Percentiles rank a stretch among this genome's conserved stretches.
Evolutionary conservation across 2,888 invertebrate species (phyloP).

Genomic region (Fabriciana adippe): DNA sequence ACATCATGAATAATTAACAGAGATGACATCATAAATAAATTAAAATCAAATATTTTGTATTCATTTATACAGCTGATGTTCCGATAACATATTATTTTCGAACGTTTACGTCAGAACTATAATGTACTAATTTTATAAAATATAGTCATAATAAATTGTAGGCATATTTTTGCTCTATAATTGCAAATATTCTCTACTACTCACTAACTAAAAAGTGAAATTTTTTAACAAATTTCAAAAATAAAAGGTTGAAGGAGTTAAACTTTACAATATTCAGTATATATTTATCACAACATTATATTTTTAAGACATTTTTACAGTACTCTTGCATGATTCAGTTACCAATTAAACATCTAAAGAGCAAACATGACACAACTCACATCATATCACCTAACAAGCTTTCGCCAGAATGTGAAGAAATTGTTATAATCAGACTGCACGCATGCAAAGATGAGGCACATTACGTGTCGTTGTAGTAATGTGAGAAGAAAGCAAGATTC

Average conservation of each 20-base stretch:
- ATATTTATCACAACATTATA: too few species aligned
- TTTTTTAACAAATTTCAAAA: too few species aligned
- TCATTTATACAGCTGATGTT: not conserved
- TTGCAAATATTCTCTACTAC: too few species aligned
- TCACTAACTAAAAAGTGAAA: too few species aligned
- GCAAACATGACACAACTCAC: constrained; percentile 25
- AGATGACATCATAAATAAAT: constrained; percentile 2
- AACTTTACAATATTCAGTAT: too few species aligned
- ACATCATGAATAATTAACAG: constrained; percentile 14
- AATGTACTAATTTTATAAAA: too few species aligned
- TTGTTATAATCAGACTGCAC: constrained; percentile 33
- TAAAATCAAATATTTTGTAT: not conserved
- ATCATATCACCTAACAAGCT: constrained; percentile 30
- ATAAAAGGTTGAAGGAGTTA: too few species aligned
- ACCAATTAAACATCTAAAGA: constrained; percentile 1
- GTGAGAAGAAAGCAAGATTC: constrained; percentile 49
- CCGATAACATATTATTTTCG: too few species aligned
- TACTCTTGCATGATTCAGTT: not conserved
- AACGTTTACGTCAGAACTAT: too few species aligned
- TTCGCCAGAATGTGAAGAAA: constrained; percentile 33
- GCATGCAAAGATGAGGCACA: constrained; percentile 45
- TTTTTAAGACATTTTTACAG: not conserved
- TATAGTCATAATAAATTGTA: too few species aligned
- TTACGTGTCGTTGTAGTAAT: constrained; percentile 44
- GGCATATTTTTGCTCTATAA: too few species aligned